Base-by-base conservation (phyloP, 2,888 invertebrate species). In the Plagodis pulveraria region DNA sequence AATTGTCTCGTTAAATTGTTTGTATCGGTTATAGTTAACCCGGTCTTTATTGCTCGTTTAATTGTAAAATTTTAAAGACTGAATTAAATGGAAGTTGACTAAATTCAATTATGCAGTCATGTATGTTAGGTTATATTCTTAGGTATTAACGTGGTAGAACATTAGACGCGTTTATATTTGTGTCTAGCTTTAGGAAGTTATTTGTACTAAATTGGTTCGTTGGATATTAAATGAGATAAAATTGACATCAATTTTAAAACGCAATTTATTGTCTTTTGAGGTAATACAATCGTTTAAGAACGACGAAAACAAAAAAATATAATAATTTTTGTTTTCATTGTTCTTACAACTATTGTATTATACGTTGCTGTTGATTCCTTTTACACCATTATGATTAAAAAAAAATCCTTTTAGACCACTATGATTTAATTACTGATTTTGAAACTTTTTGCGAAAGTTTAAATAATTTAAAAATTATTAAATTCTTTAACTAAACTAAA, bases 1-100 rank as follows among this genome's bases (percentile, higher is more conserved):
- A 56, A 41, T 49, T 50, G 54, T 61, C 22, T 22, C 22, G 22
- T 59, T 41, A 50, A 55, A 44, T 55, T 33, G 35, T 61, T 45
- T 61, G 47, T 56, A 77, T 81, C 78, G 75, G 76, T 81, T 81
- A 80, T 72, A 51, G 63, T 80, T 75, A 76, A 51, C 22, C 58
- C 71, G 66, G 52, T 58, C n/a, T 72, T 59, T 53, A 70, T 77
- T 81, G 78, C 71, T 85, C 73, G 76, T 83, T 84, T 85, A 82
- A 84, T 86, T 84, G 77, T 83, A 84, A 82, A 88, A 85, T 84
- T 84, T 82, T 87, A 88, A 91, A 91, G 91, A 91, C 91, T 91
- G 91, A 91, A 88, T 81, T 85, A 82, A 86, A 87, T 80, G 78
- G 79, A 83, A 84, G 80, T 84, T 84, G 81, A 86, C 78, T 84